Evolutionary conservation across 2,113 vertebrate species (phyloP), one percentile per base, ranked within the genome.

Genomic region (Coryphaenoides rupestris): DNA sequence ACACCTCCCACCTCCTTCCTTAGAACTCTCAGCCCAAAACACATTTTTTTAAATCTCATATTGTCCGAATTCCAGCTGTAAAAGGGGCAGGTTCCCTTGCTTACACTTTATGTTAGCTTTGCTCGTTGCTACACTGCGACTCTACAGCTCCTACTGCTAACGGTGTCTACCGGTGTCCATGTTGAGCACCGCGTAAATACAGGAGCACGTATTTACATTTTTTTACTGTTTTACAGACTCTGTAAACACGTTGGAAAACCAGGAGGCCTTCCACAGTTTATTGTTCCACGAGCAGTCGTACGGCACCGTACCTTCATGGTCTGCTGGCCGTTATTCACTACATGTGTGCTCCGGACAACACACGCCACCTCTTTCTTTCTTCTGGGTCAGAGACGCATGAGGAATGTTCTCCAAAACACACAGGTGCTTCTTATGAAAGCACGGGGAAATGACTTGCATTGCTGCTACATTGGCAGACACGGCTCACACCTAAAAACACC

Each of bases 341-440:
- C 85, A 86, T 78, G 77, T 81, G 81, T 81, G 77, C 69, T 66
- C 16, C 55, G 75, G 76, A 84, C 84, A 84, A 85, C 86, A 81
- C n/a, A n/a, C n/a, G n/a, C 33, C 33, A 12, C 13, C 9, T 40
- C 33, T 12, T 40, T 66, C 78, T 74, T 40, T n/a, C 78, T 88
- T 82, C 76, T 86, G 69, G 76, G 85, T 84, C 73, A 84, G 80
- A 86, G 85, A 81, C 79, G 72, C 74, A 76, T 77, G 85, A 71
- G 90, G 90, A 89, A 90, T 90, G 87, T 78, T 76, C 85, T 88
- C 83, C 81, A 84, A 90, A 40, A 40, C 33, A 88, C 84, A 89
- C 90, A 91, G 90, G 90, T 90, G 90, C 82, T 88, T 70, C 83
- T 87, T 85, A 89, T 87, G 85, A 91, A 89, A 88, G 66, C 23